These are phyloP conservation scores for Brachionus asplanchnoidis DNA, from an alignment of 1,140 invertebrate genomes.

Conservation along the genomic window DNA sequence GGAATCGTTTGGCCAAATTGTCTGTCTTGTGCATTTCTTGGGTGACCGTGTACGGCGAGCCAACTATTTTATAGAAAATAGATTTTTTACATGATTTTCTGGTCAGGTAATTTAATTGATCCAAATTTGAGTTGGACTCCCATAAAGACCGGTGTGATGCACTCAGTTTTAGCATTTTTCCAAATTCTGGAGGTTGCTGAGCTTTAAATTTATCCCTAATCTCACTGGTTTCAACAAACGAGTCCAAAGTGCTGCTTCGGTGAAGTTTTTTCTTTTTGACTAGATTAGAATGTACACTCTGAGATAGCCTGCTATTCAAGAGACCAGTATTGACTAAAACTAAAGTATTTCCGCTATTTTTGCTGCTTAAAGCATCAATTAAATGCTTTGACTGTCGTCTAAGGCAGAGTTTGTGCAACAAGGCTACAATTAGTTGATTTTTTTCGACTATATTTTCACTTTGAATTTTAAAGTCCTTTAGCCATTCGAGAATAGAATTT, in stretches of 20 bases:
- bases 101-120: not conserved
- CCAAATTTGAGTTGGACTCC: not conserved
- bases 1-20: not conserved
- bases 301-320: not conserved
- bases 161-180: not conserved
- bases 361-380: not conserved
- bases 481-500: constrained; percentile 3
- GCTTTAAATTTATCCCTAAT: not conserved
- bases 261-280: not conserved
- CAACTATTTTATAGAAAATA: constrained; percentile 16
- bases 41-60: not conserved
- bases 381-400: constrained; percentile 7
- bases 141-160: not conserved
- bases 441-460: not conserved
- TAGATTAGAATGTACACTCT: not conserved
- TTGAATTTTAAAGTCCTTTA: not conserved
- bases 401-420: constrained; percentile 3
- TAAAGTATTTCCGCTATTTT: not conserved
- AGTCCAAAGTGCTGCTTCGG: constrained; percentile 2
- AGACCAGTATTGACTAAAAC: not conserved
- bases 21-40: not conserved
- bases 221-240: not conserved
- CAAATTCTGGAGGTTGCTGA: not conserved
- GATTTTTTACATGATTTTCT: not conserved
- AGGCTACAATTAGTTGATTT: not conserved